Conservation (phyloP, 2,888 invertebrate genomes). For the Adineta ricciae region DNA sequence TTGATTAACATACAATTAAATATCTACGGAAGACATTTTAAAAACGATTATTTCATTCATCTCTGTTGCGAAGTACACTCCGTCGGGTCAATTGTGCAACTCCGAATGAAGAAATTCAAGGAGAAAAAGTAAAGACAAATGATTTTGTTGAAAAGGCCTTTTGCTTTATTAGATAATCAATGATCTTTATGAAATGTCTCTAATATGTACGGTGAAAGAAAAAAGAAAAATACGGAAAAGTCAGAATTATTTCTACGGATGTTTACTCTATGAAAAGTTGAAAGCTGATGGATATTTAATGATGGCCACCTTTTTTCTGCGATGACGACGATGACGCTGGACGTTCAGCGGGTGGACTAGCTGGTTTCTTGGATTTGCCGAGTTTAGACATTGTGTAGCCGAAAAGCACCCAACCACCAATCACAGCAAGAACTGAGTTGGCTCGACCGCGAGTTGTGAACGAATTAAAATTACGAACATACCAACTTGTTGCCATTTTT, state of each 20-base stretch:
- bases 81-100: too few species aligned
- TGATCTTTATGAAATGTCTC: background rate
- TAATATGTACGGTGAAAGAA: background rate
- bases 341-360: background rate
- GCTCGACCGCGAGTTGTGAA: background rate
- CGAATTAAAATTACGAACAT: background rate
- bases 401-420: background rate
- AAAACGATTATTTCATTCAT: too few species aligned
- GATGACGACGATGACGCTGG: background rate
- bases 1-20: too few species aligned
- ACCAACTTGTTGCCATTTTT: background rate
- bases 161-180: background rate
- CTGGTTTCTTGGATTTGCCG: background rate
- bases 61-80: too few species aligned
- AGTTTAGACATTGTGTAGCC: background rate
- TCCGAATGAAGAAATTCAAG: too few species aligned
- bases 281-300: background rate
- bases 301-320: background rate
- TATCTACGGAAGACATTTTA: too few species aligned
- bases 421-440: background rate
- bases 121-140: too few species aligned
- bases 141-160: too few species aligned
- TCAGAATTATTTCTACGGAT: background rate
- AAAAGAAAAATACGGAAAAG: background rate
- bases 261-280: background rate